phyloP scores from a whole-genome alignment of 1,140 invertebrate species.

The Microplitis mediator region DNA sequence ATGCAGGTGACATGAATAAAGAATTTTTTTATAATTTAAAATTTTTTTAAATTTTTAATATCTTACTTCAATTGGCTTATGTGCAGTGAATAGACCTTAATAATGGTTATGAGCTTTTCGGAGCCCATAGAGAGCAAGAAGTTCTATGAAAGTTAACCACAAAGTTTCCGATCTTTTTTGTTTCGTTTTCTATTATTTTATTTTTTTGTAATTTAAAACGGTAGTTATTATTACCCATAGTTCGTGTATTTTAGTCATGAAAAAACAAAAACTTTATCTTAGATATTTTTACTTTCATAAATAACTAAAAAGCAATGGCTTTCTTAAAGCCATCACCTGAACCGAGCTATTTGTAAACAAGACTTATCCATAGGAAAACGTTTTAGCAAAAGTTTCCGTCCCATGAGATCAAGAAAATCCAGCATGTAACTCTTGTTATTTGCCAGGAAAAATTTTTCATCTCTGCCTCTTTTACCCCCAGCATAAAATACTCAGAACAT shows the following conservation, averaged over 20 bases:
- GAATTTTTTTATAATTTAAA: too few relatives aligned
- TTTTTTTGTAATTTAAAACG: too few relatives aligned
- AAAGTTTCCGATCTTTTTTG: too few relatives aligned
- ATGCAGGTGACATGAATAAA: too few relatives aligned
- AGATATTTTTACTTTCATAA: neutral
- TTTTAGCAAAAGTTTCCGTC: slow-evolving; percentile 52
- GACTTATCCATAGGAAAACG: slow-evolving; percentile 52
- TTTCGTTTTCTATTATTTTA: too few relatives aligned
- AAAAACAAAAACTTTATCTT: neutral
- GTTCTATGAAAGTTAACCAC: slow-evolving; percentile 45
- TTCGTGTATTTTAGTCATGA: neutral
- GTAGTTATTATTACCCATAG: neutral
- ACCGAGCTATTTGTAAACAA: slow-evolving; percentile 53
- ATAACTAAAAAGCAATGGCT: neutral
- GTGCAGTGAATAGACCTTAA: neutral
- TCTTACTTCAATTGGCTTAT: neutral
- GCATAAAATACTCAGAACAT: slow-evolving; percentile 25
- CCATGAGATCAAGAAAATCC: slow-evolving; percentile 36
- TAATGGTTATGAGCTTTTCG: neutral
- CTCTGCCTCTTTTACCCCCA: neutral
- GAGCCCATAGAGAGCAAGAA: slow-evolving; percentile 19
- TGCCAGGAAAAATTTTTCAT: slow-evolving; percentile 53
- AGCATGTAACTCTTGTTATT: slow-evolving; percentile 29
- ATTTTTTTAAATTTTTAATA: too few relatives aligned
- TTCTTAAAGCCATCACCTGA: slow-evolving; percentile 43